Conservation (phyloP, 2,888 invertebrate species). For the Ectemnius lituratus region DNA sequence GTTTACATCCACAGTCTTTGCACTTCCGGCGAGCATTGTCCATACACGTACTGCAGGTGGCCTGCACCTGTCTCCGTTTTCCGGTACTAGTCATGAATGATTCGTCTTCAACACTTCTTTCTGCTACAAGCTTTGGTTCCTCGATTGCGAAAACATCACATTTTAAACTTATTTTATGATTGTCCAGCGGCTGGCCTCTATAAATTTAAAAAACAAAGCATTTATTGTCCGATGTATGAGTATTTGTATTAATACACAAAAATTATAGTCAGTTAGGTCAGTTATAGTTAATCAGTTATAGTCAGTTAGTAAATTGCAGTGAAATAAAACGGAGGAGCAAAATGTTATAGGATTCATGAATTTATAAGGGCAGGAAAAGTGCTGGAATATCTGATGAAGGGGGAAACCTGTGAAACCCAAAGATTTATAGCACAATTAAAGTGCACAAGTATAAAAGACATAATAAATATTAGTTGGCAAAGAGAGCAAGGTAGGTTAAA, state of each 20-base stretch:
- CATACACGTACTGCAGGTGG: slow-evolving; percentile 84
- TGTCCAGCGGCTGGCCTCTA: slow-evolving; percentile 76
- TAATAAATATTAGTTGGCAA: too few relatives aligned
- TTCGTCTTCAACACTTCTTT: slow-evolving; percentile 78
- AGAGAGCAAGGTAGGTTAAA: too few relatives aligned
- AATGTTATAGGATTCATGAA: too few relatives aligned
- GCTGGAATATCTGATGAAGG: too few relatives aligned
- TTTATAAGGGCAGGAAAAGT: too few relatives aligned
- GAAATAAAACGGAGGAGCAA: too few relatives aligned
- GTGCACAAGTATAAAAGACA: too few relatives aligned
- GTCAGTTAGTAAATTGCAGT: too few relatives aligned
- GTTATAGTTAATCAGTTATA: too few relatives aligned
- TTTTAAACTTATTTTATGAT: slow-evolving; percentile 81
- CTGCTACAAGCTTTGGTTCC: slow-evolving; percentile 77
- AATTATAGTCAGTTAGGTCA: too few relatives aligned
- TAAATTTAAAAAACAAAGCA: neutral
- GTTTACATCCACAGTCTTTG: slow-evolving; percentile 86
- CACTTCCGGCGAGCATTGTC: slow-evolving; percentile 84
- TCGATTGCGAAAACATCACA: slow-evolving; percentile 86
- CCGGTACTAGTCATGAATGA: slow-evolving; percentile 68
- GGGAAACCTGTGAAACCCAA: too few relatives aligned
- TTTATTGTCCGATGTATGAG: neutral
- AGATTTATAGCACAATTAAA: too few relatives aligned
- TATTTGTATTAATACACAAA: neutral
- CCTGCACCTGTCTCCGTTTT: slow-evolving; percentile 79